Evolutionary conservation across 2,888 invertebrate species (phyloP).

Genomic region (Cyrtodaria siliqua): DNA sequence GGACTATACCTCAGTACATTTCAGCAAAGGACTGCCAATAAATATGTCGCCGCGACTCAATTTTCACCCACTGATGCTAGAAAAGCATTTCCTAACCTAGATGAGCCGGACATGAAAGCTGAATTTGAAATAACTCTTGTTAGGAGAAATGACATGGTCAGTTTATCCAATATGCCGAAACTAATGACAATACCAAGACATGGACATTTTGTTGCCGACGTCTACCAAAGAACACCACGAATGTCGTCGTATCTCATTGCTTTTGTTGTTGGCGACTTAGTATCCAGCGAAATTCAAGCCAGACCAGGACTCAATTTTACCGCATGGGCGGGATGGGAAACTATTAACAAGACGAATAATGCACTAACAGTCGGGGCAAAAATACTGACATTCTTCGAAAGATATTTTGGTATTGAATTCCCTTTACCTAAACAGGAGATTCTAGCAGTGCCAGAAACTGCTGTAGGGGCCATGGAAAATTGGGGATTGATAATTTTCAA

Average conservation of each 20-base stretch:
- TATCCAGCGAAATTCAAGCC: slow-evolving; percentile 38
- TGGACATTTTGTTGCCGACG: slow-evolving; percentile 89
- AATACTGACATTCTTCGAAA: slow-evolving; percentile 91
- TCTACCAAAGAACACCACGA: slow-evolving; percentile 91
- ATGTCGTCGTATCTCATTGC: slow-evolving; percentile 86
- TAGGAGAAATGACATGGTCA: slow-evolving; percentile 62
- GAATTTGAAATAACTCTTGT: slow-evolving; percentile 92
- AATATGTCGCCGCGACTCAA: slow-evolving; percentile 91
- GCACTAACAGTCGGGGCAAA: slow-evolving; percentile 88
- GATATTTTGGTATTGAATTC: slow-evolving; percentile 93
- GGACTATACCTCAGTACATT: slow-evolving; percentile 69
- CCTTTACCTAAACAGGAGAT: slow-evolving; percentile 96
- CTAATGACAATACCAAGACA: slow-evolving; percentile 26
- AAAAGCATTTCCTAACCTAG: slow-evolving; percentile 97
- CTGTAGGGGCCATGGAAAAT: slow-evolving; percentile 94
- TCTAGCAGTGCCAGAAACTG: slow-evolving; percentile 95
- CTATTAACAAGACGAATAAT: slow-evolving; percentile 91
- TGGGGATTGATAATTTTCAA: slow-evolving; percentile 93
- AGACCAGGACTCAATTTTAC: slow-evolving; percentile 84
- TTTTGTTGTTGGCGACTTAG: slow-evolving; percentile 84
- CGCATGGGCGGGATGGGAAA: slow-evolving; percentile 87
- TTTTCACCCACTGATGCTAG: slow-evolving; percentile 98
- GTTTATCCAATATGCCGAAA: slow-evolving; percentile 75
- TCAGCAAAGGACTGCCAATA: slow-evolving; percentile 28
- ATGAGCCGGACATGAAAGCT: slow-evolving; percentile 95